Evolutionary conservation across 2,797 vertebrate genomes (phyloP), one percentile per base, ranked within the genome.

Genomic region (Arnoldichthys spilopterus): DNA sequence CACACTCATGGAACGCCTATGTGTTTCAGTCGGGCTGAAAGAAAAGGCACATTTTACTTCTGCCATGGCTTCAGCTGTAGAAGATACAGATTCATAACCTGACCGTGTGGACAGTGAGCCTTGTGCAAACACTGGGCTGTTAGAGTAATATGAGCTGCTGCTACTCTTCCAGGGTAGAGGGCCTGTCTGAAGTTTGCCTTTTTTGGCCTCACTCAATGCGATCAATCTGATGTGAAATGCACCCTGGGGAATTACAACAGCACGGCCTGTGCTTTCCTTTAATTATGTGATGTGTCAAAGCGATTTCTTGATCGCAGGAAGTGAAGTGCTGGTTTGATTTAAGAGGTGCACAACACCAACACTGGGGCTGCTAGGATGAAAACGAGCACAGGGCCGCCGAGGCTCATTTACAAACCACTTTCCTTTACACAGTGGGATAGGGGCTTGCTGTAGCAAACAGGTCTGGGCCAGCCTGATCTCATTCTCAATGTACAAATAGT

Each of bases 281-380:
- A 83, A 85, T 83, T 71, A 81, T 79, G 69, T 71, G 76, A 80
- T 63, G 66, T 71, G 72, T 77, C 68, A 79, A 77, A 78, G 51
- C 32, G 69, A 70, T 75, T 67, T 47, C 68, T 56, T 80, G 64
- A 72, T 74, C 72, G 53, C 58, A 64, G 47, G 28, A 76, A 68
- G 58, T 81, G 54, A 66, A 81, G 56, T 51, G 67, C 26, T 64
- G 43, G 24, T 43, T 70, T 76, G 69, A 80, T 76, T 81, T 80
- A 76, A 76, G 45, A 80, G 26, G 32, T 64, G 12, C 40, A 75
- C 28, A 56, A 71, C 66, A 34, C 47, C 54, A 64, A 61, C 40
- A 11, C 34, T 34, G 59, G 54, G 47, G 20, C 69, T 72, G 68
- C 15, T 66, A 26, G 26, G 54, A 53, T 26, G 34, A 28, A 79